Conservation (phyloP, 2,797 vertebrate species). For the Pseudochirops corinnae region DNA sequence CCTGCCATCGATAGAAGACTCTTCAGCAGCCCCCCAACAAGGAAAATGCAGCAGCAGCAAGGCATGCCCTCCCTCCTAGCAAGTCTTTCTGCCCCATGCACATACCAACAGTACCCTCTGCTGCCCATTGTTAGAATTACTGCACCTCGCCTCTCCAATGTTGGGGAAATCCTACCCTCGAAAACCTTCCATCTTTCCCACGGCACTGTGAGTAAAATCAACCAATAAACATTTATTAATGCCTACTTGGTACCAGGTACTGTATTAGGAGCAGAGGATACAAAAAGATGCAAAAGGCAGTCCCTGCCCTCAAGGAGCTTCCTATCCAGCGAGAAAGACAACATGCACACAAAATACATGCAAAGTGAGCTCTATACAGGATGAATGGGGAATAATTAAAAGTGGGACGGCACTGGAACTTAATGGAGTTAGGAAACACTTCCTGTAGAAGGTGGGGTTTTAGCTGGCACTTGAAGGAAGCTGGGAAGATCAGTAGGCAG, state of each 20-base stretch:
- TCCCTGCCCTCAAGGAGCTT: not conserved
- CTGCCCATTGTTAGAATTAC: slow-evolving; percentile 58
- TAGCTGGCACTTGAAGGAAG: not conserved
- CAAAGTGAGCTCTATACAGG: not conserved
- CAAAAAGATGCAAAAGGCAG: not conserved
- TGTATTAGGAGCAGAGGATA: not conserved
- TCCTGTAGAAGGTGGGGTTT: not conserved
- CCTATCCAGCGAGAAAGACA: not conserved
- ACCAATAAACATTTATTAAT: not conserved
- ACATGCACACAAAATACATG: not conserved
- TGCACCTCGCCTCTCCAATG: not conserved
- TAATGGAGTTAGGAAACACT: not conserved
- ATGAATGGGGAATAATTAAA: not conserved
- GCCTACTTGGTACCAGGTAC: not conserved
- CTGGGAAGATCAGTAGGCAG: not conserved
- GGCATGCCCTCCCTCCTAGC: not conserved
- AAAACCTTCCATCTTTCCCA: not conserved
- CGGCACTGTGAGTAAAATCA: not conserved
- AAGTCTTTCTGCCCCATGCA: slow-evolving; percentile 14
- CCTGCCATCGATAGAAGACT: not conserved
- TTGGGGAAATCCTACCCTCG: too few species aligned
- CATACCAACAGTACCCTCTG: slow-evolving; percentile 68
- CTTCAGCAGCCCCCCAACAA: not conserved
- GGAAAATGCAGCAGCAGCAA: slow-evolving; percentile 51
- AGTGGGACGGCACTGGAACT: not conserved